Conservation (phyloP, 2,888 invertebrate genomes). For the Melanophora roralis region DNA sequence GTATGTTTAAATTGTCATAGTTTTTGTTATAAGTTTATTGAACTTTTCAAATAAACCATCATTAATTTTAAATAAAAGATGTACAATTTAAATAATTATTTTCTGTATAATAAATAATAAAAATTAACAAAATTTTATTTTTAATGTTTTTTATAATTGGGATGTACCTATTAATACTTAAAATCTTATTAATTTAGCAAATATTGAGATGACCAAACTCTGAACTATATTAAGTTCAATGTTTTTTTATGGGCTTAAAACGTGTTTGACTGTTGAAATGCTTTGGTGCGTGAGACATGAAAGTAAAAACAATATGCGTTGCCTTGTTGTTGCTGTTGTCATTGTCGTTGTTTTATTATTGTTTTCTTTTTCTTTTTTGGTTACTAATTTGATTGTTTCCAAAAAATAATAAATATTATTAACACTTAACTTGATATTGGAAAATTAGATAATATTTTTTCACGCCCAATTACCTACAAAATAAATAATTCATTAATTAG, state of each 20-base stretch:
- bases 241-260: neutral
- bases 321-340: no score
- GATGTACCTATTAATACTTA: no score
- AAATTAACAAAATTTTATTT: no score
- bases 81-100: no score
- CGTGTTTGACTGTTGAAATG: neutral
- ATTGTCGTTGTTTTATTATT: neutral
- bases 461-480: neutral
- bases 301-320: no score
- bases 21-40: neutral
- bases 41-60: neutral
- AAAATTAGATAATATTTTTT: constrained; percentile 11
- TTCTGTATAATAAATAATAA: no score
- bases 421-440: constrained; percentile 1
- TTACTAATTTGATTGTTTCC: neutral
- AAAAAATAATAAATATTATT: constrained; percentile 4
- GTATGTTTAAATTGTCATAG: no score
- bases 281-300: constrained; percentile 1
- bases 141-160: no score
- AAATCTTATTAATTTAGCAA: neutral
- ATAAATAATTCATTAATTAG: neutral
- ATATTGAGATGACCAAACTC: neutral
- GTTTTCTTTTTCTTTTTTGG: neutral
- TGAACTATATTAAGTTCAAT: neutral
- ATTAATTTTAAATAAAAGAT: neutral